Evolutionary conservation across 2,113 vertebrate species (phyloP).

Genomic region (Pangasianodon gigas): DNA sequence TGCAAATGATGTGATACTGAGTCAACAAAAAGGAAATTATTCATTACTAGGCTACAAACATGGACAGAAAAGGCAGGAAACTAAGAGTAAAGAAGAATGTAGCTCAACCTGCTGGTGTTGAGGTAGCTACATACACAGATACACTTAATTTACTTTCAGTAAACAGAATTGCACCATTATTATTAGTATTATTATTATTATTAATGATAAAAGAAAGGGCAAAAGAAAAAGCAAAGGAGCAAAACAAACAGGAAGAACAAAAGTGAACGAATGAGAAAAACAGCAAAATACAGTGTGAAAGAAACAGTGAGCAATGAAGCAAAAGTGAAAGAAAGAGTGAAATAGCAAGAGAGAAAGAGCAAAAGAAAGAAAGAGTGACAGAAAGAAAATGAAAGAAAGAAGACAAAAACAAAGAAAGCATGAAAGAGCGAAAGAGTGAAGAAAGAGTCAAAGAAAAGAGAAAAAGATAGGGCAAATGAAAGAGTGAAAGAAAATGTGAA

Average conservation of each 20-base stretch:
- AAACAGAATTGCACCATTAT: not conserved
- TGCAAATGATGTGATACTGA: not conserved
- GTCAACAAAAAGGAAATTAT: not conserved
- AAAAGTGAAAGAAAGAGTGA: not conserved
- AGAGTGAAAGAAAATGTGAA: not conserved
- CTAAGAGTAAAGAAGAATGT: not conserved
- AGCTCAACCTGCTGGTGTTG: not conserved
- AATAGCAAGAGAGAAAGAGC: not conserved
- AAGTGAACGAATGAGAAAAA: not conserved
- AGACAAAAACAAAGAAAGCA: not conserved
- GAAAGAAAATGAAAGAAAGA: not conserved
- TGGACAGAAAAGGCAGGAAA: not conserved
- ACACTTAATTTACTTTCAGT: not conserved
- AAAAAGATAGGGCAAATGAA: not conserved
- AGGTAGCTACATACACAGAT: not conserved
- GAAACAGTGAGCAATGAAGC: not conserved
- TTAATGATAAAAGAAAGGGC: not conserved
- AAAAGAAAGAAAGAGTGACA: not conserved
- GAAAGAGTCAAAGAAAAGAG: not conserved
- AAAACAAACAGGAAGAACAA: not conserved
- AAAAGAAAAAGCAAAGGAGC: not conserved
- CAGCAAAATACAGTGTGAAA: not conserved
- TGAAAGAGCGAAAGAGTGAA: not conserved
- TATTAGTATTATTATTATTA: not conserved
- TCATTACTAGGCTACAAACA: not conserved